These are phyloP conservation scores for Sitta carolinensis DNA, from an alignment of 2,797 vertebrate species.

Conservation along the genomic window DNA sequence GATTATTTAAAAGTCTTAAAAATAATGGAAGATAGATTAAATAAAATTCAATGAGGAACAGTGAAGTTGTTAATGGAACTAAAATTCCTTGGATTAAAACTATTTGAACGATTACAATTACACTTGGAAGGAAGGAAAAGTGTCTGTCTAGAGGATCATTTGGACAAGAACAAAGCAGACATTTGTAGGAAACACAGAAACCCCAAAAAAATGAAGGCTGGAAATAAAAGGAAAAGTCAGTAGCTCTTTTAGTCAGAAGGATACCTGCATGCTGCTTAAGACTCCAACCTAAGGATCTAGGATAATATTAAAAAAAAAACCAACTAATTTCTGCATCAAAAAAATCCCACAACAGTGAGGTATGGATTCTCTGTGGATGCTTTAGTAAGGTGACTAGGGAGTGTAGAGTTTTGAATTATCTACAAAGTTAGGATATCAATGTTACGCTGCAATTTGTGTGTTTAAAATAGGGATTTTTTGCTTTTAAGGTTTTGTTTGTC, in stretches of 20 bases:
- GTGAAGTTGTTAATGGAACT: not conserved
- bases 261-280: not conserved
- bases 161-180: not conserved
- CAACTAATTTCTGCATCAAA: not conserved
- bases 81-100: not conserved
- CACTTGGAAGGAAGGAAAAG: not conserved
- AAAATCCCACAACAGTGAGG: fast-evolving
- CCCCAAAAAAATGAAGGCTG: not conserved
- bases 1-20: not conserved
- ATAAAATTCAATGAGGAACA: not conserved
- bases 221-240: not conserved
- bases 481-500: not conserved
- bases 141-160: not conserved
- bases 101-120: not conserved
- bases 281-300: not conserved
- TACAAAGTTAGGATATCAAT: not conserved
- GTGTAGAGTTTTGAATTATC: not conserved
- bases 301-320: fast-evolving
- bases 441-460: not conserved
- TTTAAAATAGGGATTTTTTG: not conserved
- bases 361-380: not conserved
- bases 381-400: not conserved
- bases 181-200: not conserved
- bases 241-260: not conserved
- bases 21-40: not conserved